Evolutionary conservation across 92 coral and sea anemone genomes (phyloP).

Genomic region (Zoanthus sansibaricus): DNA sequence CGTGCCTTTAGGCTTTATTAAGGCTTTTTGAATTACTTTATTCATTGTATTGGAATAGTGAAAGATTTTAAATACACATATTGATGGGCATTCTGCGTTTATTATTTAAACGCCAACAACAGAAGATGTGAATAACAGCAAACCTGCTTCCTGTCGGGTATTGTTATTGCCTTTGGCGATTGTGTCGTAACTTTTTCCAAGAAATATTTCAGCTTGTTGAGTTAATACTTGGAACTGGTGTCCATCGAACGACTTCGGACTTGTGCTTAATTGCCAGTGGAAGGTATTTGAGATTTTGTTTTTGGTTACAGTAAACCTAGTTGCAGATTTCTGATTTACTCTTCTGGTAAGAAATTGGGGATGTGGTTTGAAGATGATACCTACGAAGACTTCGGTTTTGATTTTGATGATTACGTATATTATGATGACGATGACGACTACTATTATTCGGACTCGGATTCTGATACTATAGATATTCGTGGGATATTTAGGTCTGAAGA

Average conservation of each 20-base stretch:
- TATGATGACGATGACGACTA: neutral
- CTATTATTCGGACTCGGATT: constrained; percentile 33
- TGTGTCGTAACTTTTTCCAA: neutral
- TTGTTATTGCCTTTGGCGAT: neutral
- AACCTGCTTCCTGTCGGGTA: neutral
- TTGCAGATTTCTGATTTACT: neutral
- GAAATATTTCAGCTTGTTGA: neutral
- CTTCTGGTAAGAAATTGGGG: neutral
- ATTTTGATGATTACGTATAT: constrained; percentile 3
- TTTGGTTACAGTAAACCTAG: neutral
- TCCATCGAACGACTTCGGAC: neutral
- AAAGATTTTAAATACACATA: too few relatives aligned
- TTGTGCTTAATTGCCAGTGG: neutral
- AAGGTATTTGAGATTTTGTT: neutral
- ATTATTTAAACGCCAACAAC: too few relatives aligned
- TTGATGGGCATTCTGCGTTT: too few relatives aligned
- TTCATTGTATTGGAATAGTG: too few relatives aligned
- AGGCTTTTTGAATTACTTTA: too few relatives aligned
- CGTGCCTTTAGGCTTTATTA: too few relatives aligned
- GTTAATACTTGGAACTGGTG: neutral
- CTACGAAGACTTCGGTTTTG: neutral
- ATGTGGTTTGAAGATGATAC: neutral
- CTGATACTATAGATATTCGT: neutral
- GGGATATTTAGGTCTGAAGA: neutral
- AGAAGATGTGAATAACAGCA: neutral